Conservation (phyloP, 2,888 invertebrate genomes). For the Sphinx pinastri region DNA sequence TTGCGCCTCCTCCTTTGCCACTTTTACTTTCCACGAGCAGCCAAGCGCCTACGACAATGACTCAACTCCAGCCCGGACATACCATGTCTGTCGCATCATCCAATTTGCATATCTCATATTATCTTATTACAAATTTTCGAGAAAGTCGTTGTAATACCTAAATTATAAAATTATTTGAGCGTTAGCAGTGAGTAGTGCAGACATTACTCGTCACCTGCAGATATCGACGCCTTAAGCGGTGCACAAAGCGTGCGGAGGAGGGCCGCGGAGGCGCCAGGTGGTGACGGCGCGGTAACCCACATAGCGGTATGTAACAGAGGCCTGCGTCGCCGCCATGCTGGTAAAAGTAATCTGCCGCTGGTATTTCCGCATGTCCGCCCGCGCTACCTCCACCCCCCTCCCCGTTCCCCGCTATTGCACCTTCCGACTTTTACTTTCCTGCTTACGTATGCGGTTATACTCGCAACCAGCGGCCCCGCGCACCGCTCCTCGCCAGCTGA, state of each 20-base stretch:
- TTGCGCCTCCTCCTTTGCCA: conserved; percentile 58
- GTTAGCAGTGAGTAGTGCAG: too few species aligned
- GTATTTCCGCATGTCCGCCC: conserved; percentile 60
- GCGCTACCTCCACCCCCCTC: conserved; percentile 34
- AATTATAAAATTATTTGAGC: too few species aligned
- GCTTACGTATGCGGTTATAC: conserved; percentile 31
- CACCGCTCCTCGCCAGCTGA: conserved; percentile 12
- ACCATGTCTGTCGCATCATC: neutral
- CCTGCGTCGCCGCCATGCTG: neutral
- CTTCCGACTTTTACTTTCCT: conserved; percentile 79
- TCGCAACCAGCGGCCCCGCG: neutral
- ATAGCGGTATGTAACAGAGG: neutral
- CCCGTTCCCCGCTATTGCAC: conserved; percentile 38
- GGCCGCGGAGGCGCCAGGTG: too few species aligned
- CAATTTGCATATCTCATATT: neutral
- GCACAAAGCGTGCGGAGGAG: too few species aligned
- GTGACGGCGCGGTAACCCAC: neutral
- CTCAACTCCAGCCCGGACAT: neutral
- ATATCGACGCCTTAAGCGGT: too few species aligned
- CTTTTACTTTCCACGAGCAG: conserved; percentile 77
- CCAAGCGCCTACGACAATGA: conserved; percentile 38
- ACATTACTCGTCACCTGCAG: too few species aligned
- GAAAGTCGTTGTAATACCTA: too few species aligned
- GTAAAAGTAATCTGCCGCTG: conserved; percentile 76
- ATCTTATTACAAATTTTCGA: too few species aligned